Percentiles rank a stretch among this genome's conserved stretches.
These are phyloP conservation scores for Megalops cyprinoides DNA, from an alignment of 2,797 vertebrate genomes.

Conservation along the genomic window DNA sequence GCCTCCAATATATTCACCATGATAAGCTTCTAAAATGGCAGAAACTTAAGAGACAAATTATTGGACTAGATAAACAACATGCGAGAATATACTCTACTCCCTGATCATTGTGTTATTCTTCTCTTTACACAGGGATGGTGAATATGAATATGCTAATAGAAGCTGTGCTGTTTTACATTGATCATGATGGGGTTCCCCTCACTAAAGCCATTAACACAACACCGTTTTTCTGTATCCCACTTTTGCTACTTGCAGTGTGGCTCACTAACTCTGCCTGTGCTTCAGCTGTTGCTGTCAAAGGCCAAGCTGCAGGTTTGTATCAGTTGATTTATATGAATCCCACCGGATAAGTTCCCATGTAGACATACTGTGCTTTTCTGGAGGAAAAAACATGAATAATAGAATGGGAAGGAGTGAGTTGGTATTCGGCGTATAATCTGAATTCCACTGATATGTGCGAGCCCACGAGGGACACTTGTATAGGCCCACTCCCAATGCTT, in stretches of 20 bases:
- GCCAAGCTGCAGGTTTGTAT: constrained; percentile 4
- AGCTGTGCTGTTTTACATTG: not conserved
- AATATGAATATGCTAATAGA: not conserved
- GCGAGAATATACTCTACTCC: not conserved
- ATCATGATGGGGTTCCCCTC: not conserved
- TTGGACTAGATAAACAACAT: not conserved
- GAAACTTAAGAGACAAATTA: constrained; percentile 45
- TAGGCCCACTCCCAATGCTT: constrained; percentile 35
- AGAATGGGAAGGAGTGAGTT: constrained; percentile 40
- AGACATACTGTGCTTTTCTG: constrained; percentile 40
- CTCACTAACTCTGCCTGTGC: not conserved
- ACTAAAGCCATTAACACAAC: not conserved
- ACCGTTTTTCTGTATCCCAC: not conserved
- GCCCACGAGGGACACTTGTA: constrained; percentile 35
- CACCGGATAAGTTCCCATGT: constrained; percentile 3
- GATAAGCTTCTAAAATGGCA: constrained; percentile 46
- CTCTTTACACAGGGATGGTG: not conserved
- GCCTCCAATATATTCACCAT: constrained; percentile 45
- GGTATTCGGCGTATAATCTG: constrained; percentile 41
- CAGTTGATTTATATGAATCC: constrained; percentile 10
- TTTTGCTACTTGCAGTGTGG: not conserved
- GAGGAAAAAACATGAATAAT: constrained; percentile 23
- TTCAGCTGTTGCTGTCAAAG: not conserved
- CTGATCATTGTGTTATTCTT: constrained; percentile 3
- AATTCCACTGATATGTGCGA: constrained; percentile 38